Percentiles rank a stretch among this genome's conserved stretches.
Evolutionary conservation across 2,113 vertebrate species (phyloP).

Genomic region (Phrynocephalus versicolor): DNA sequence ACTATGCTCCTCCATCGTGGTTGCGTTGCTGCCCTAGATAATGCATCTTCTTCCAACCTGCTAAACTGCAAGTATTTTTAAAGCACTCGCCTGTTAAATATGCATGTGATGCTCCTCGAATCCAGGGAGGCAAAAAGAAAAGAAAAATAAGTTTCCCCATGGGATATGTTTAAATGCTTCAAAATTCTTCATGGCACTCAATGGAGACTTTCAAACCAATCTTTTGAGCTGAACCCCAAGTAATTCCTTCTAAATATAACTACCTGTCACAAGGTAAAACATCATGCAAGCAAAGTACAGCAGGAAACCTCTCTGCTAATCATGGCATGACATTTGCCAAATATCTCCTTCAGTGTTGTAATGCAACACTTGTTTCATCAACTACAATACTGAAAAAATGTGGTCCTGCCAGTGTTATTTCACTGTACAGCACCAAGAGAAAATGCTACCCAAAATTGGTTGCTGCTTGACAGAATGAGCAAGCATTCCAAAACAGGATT

Average conservation of each 20-base stretch:
- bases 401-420: conserved; percentile 31
- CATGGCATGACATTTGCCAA: conserved; percentile 29
- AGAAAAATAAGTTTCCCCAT: conserved; percentile 22
- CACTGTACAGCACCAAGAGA: conserved; percentile 12
- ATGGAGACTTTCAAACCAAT: not conserved
- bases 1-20: not conserved
- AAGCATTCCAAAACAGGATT: not conserved
- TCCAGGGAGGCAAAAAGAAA: not conserved
- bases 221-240: not conserved
- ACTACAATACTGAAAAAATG: not conserved
- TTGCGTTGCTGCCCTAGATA: conserved; percentile 30
- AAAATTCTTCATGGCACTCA: not conserved
- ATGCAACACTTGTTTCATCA: conserved; percentile 59
- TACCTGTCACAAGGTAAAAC: not conserved
- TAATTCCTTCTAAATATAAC: conserved; percentile 8
- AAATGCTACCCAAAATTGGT: conserved; percentile 4
- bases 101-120: not conserved
- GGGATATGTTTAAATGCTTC: not conserved
- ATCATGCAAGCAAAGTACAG: conserved; percentile 21
- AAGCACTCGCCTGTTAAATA: not conserved
- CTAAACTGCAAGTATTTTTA: not conserved
- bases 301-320: conserved; percentile 37
- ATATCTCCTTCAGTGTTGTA: conserved; percentile 29
- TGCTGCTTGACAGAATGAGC: not conserved
- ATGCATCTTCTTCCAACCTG: not conserved